phyloP scores from a whole-genome alignment of 1,140 invertebrate genomes.

The Himalopsyche phryganea region DNA sequence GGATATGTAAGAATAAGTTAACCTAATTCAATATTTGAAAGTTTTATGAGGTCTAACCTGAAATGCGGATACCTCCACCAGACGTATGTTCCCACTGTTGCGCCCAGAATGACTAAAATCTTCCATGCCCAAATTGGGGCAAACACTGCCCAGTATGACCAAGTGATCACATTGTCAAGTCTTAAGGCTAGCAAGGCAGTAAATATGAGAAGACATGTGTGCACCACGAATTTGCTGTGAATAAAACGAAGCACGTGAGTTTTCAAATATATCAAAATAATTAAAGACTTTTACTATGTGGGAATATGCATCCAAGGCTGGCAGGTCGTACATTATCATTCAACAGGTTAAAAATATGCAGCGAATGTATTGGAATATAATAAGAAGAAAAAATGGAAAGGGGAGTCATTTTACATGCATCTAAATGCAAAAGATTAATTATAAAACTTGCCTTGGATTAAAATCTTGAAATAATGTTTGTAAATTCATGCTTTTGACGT shows the following conservation, averaged over 20 bases:
- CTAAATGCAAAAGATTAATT: too few species aligned
- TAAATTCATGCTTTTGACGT: slow-evolving; percentile 69
- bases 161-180: slow-evolving; percentile 79
- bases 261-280: background rate
- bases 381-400: too few species aligned
- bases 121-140: slow-evolving; percentile 97
- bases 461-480: slow-evolving; percentile 88
- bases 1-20: too few species aligned
- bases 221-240: slow-evolving; percentile 93
- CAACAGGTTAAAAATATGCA: too few species aligned
- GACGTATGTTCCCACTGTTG: slow-evolving; percentile 84
- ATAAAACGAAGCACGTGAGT: slow-evolving; percentile 33
- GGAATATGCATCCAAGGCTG: slow-evolving; percentile 3
- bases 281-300: too few species aligned
- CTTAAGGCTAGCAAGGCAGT: slow-evolving; percentile 84
- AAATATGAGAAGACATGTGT: slow-evolving; percentile 87
- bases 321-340: too few species aligned
- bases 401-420: too few species aligned
- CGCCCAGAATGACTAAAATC: slow-evolving; percentile 82
- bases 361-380: too few species aligned
- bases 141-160: slow-evolving; percentile 94
- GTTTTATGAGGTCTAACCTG: slow-evolving; percentile 61
- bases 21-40: too few species aligned
- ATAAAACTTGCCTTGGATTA: slow-evolving; percentile 74
- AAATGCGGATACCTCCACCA: slow-evolving; percentile 95